A percentile compares a stretch with the other conserved stretches of the same genome.
phyloP scores from a whole-genome alignment of 2,888 invertebrate genomes.

The Drosophila mercatorum region DNA sequence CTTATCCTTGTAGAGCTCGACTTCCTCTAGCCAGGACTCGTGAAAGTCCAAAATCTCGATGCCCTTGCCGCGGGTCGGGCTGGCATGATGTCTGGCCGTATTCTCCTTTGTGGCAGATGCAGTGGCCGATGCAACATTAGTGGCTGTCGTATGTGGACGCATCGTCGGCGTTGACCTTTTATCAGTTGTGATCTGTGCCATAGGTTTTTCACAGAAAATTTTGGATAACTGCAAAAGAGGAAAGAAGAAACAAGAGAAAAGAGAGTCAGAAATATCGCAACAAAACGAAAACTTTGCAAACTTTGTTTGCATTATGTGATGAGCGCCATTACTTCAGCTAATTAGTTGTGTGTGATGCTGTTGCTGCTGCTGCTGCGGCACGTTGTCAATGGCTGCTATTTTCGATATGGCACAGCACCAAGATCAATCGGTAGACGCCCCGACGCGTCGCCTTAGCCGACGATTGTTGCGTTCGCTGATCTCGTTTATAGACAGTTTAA shows the following conservation, averaged over 20 bases:
- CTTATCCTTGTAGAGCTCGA: constrained; percentile 83
- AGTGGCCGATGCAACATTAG: constrained; percentile 17
- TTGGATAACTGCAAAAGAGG: constrained; percentile 65
- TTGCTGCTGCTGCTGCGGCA: constrained; percentile 24
- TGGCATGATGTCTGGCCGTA: constrained; percentile 31
- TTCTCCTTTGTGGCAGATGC: constrained; percentile 78
- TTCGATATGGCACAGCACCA: constrained; percentile 83
- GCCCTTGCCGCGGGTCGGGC: constrained; percentile 58
- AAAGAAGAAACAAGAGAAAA: not conserved
- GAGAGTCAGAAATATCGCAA: not conserved
- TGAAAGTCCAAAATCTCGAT: constrained; percentile 84
- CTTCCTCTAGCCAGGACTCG: constrained; percentile 84
- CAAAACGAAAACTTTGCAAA: not conserved
- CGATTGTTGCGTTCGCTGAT: constrained; percentile 22
- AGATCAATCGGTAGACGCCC: constrained; percentile 63
- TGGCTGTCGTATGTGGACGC: constrained; percentile 47
- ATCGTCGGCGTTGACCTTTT: constrained; percentile 74
- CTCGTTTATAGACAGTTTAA: constrained; percentile 46
- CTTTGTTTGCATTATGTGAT: constrained; percentile 54
- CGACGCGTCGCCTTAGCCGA: not conserved
- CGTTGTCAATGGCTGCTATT: constrained; percentile 81
- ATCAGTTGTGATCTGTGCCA: constrained; percentile 84
- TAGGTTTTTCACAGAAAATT: constrained; percentile 77
- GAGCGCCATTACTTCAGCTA: constrained; percentile 41
- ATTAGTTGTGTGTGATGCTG: constrained; percentile 2